Conservation (phyloP, 2,797 vertebrate species). For the Danio jaintianensis region DNA sequence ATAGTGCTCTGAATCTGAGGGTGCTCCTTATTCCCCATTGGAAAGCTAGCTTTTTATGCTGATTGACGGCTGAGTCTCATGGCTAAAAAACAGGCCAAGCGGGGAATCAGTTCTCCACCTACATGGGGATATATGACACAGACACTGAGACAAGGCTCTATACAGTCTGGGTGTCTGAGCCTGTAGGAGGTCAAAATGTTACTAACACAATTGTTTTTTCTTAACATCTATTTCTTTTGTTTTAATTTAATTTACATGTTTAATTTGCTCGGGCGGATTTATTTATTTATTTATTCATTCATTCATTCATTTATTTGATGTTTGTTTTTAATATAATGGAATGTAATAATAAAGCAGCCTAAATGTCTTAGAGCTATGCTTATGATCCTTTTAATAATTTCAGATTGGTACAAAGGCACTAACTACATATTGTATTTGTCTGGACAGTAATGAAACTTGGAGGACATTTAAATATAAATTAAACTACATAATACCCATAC, state of each 20-base stretch:
- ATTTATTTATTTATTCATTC: background rate
- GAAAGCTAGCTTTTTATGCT: conserved; percentile 62
- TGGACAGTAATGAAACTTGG: background rate
- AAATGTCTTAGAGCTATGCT: background rate
- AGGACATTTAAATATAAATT: background rate
- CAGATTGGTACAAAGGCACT: background rate
- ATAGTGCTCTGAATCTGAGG: conserved; percentile 53
- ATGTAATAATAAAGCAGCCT: background rate
- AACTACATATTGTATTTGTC: background rate
- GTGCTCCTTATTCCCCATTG: conserved; percentile 59
- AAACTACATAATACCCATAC: background rate
- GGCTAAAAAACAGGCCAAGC: conserved; percentile 24
- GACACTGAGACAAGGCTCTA: conserved; percentile 39
- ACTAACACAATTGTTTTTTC: background rate
- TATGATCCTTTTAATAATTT: background rate
- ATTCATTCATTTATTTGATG: no score
- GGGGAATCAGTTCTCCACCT: conserved; percentile 35
- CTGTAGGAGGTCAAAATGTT: conserved; percentile 13
- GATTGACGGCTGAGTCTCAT: conserved; percentile 61
- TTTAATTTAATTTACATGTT: background rate
- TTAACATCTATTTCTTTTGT: background rate
- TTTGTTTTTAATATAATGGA: background rate
- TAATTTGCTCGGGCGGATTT: background rate
- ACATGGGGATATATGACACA: conserved; percentile 49
- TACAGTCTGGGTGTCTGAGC: conserved; percentile 38